Conservation (phyloP, 2,888 invertebrate species). For the Ectropis crepuscularia region DNA sequence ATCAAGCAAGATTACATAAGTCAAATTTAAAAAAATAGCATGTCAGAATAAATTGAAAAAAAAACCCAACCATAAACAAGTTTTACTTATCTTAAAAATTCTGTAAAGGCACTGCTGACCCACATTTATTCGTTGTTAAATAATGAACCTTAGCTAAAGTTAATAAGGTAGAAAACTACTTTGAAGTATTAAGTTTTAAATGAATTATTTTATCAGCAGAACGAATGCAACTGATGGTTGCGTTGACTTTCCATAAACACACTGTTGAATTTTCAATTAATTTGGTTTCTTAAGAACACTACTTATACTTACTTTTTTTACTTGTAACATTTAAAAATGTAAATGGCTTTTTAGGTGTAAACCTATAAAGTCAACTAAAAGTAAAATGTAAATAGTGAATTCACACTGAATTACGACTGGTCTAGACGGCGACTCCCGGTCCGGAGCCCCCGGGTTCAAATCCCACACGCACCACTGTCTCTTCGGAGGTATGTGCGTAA, state of each 20-base stretch:
- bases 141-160: background rate
- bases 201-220: constrained; percentile 37
- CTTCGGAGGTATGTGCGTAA: no score
- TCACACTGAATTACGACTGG: no score
- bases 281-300: constrained; percentile 34
- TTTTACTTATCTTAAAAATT: constrained; percentile 1
- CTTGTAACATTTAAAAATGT: no score
- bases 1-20: background rate
- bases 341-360: no score
- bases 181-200: background rate
- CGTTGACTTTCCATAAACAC: constrained; percentile 44
- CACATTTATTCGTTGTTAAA: background rate
- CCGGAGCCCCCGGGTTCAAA: no score
- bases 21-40: background rate
- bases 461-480: no score
- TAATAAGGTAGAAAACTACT: background rate
- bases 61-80: background rate
- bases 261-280: constrained; percentile 27
- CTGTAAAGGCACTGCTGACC: background rate
- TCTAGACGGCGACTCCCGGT: no score
- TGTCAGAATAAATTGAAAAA: background rate
- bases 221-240: constrained; percentile 45
- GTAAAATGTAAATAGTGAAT: no score
- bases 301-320: no score
- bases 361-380: no score